Evolutionary conservation across 2,888 invertebrate species (phyloP).

Genomic region (Hyposoter didymator): DNA sequence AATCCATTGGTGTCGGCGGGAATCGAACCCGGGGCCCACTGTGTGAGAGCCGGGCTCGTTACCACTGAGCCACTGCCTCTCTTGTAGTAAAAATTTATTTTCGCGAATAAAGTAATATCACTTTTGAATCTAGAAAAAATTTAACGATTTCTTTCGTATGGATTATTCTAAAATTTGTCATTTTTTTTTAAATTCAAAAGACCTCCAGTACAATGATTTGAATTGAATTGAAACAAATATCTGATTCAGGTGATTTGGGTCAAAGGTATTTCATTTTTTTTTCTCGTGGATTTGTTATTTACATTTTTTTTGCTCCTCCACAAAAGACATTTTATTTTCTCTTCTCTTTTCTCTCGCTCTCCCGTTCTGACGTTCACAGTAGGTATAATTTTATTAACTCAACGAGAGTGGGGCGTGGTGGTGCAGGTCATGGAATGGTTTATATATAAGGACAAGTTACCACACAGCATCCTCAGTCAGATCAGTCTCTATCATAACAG

Average conservation of each 20-base stretch:
- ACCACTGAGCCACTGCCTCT: too few relatives aligned
- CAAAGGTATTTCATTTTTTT: background rate
- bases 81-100: background rate
- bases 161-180: background rate
- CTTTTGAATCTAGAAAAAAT: background rate
- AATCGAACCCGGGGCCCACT: too few relatives aligned
- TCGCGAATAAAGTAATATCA: background rate
- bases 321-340: constrained; percentile 16
- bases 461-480: constrained; percentile 77
- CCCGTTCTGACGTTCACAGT: constrained; percentile 40
- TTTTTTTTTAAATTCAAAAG: background rate
- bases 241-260: background rate
- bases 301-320: background rate
- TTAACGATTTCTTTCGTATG: background rate
- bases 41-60: too few relatives aligned
- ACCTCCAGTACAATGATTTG: background rate
- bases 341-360: background rate
- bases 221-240: background rate
- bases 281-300: background rate
- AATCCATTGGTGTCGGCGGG: too few relatives aligned
- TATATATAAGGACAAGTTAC: constrained; percentile 77
- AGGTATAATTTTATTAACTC: constrained; percentile 38
- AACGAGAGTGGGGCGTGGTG: constrained; percentile 68
- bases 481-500: constrained; percentile 54
- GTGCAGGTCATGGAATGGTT: constrained; percentile 68